A percentile compares a stretch with the other conserved stretches of the same genome.
phyloP scores from a whole-genome alignment of 2,888 invertebrate genomes.

The Polydrusus cervinus region DNA sequence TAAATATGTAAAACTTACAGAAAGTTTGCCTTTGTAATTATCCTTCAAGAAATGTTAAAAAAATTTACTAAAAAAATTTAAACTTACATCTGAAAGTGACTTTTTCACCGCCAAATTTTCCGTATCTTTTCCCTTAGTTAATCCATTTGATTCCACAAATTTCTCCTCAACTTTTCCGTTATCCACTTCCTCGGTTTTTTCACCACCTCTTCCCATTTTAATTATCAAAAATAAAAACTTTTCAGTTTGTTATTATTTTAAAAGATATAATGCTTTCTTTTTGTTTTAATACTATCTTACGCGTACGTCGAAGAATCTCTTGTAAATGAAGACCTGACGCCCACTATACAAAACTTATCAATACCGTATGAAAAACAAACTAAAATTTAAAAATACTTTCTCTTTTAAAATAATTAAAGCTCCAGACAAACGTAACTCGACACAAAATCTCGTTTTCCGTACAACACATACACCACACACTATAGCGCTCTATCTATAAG shows the following conservation, averaged over 20 bases:
- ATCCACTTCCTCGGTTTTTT: slow-evolving; percentile 56
- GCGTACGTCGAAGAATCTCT: too few species aligned
- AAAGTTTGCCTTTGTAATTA: too few species aligned
- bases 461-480: background rate
- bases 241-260: too few species aligned
- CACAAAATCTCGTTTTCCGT: background rate
- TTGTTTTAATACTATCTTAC: too few species aligned
- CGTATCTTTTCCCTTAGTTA: slow-evolving; percentile 30
- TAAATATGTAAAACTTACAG: too few species aligned
- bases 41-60: too few species aligned
- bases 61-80: too few species aligned
- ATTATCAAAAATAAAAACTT: slow-evolving; percentile 6
- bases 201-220: slow-evolving; percentile 62
- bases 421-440: background rate
- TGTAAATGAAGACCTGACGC: background rate
- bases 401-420: background rate
- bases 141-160: slow-evolving; percentile 42
- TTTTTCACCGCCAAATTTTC: slow-evolving; percentile 30
- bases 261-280: background rate
- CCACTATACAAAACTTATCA: background rate
- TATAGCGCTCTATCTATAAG: slow-evolving; percentile 14
- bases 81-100: slow-evolving; percentile 8
- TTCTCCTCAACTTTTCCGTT: slow-evolving; percentile 52
- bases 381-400: slow-evolving; percentile 18
- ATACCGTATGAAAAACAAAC: background rate